Base-by-base conservation (phyloP, 2,113 vertebrate genomes). In the Thomomys bottae region DNA sequence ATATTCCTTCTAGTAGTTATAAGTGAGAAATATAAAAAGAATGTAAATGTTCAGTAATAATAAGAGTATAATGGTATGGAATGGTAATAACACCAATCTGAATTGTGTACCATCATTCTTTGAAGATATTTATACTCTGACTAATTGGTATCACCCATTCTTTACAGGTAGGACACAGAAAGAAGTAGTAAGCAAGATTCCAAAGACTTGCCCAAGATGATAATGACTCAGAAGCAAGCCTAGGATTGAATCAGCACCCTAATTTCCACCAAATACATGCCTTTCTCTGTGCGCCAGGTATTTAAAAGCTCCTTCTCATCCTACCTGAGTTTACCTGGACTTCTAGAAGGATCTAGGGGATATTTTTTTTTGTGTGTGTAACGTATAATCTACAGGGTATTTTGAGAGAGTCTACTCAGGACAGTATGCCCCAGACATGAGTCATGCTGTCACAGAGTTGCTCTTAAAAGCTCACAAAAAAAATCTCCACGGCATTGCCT, bases 21-120 rank as follows among this genome's bases (percentile, higher is more conserved):
- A 79, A 95, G 34, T 94, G 87, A 96, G 77, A 21, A 92, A 87
- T n/a, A 75, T 70, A 72, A 89, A 95, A 93, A 73, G 78, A 87
- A 96, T 96, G 84, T 64, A 85, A 79, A 85, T 73, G 70, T 30
- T 67, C 80, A 72, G 80, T 89, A 86, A 79, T 71, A 92, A 79
- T 87, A 88, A 45, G 42, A 90, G 67, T 54, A 75, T 88, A 91
- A 94, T 96, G 72, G 73, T 68, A 73, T 85, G 90, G 86, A 87
- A 88, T 76, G 79, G 67, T 90, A 94, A 76, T 64, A 92, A 83
- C 40, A 89, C n/a, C 70, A 76, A 64, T 72, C 93, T 85, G 28
- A 83, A 96, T 81, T 94, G 94, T 21, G 71, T 57, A 76, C 66
- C 81, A 54, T 76, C 73, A 72, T 87, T 93, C 73, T 90, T 6